A percentile compares a stretch with the other conserved stretches of the same genome.
These are phyloP conservation scores for Odocoileus virginianus DNA, from an alignment of 2,113 vertebrate species.

Conservation along the genomic window DNA sequence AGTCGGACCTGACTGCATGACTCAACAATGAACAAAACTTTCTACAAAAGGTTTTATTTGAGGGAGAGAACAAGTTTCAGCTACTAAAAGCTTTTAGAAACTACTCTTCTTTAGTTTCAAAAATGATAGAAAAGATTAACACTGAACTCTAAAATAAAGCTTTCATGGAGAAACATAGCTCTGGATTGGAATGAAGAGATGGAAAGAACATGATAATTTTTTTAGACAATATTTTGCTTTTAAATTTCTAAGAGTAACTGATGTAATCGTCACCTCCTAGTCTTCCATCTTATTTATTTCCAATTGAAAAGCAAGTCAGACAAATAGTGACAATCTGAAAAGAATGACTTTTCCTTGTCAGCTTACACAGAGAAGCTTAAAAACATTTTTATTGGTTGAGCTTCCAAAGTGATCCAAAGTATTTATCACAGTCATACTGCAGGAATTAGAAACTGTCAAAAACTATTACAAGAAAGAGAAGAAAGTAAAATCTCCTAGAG, in stretches of 20 bases:
- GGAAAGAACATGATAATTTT: not conserved
- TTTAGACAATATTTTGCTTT: not conserved
- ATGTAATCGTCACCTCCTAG: not conserved
- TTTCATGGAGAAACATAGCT: not conserved
- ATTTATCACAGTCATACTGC: not conserved
- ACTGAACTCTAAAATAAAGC: not conserved
- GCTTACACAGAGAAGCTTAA: not conserved
- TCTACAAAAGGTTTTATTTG: not conserved
- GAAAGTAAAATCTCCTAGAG: not conserved
- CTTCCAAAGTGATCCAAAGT: not conserved
- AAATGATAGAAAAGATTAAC: not conserved
- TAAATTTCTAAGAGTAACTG: not conserved
- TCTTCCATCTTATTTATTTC: not conserved
- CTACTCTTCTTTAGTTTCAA: not conserved
- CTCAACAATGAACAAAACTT: not conserved
- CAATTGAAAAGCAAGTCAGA: not conserved
- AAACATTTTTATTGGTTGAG: not conserved
- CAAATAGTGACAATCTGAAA: not conserved
- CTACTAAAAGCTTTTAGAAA: not conserved
- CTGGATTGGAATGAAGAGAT: not conserved
- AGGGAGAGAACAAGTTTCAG: not conserved
- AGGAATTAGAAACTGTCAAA: not conserved
- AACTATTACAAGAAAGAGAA: not conserved
- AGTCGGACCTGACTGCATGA: not conserved
- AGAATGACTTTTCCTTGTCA: not conserved